These are phyloP conservation scores for Babyrousa celebensis DNA, from an alignment of 2,797 vertebrate genomes.

Conservation along the genomic window DNA sequence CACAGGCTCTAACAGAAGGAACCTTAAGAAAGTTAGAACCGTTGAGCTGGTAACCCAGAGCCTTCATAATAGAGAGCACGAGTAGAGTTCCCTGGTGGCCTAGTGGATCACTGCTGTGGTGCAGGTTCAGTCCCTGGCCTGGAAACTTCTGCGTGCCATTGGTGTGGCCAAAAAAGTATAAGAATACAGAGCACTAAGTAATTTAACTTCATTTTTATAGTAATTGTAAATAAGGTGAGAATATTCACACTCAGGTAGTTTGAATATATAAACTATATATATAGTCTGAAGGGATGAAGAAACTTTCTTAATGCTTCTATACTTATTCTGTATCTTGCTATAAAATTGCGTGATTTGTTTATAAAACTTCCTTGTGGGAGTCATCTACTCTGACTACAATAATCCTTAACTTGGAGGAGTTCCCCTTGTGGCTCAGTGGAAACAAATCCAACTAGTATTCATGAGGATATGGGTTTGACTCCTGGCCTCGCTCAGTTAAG, in stretches of 20 bases:
- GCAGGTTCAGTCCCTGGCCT: no score
- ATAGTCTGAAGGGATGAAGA: not conserved
- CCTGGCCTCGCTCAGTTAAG: no score
- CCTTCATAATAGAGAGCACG: not conserved
- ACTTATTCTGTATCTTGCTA: not conserved
- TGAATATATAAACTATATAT: not conserved
- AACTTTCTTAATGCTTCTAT: not conserved
- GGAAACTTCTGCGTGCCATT: no score
- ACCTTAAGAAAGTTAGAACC: not conserved
- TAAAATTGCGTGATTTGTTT: constrained; percentile 13
- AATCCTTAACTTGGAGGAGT: not conserved
- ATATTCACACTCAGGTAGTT: not conserved
- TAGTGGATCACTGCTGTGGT: no score
- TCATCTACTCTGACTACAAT: not conserved
- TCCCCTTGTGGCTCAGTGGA: no score
- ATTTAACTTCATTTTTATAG: not conserved
- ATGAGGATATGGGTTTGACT: no score
- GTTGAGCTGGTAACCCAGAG: not conserved
- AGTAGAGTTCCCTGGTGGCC: no score
- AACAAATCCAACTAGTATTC: no score
- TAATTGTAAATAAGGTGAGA: not conserved
- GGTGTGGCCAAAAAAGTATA: no score
- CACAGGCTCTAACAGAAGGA: not conserved
- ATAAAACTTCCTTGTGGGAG: not conserved
- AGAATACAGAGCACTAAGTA: not conserved